These are phyloP conservation scores for Lucilia sericata DNA, from an alignment of 1,140 invertebrate genomes.

Conservation along the genomic window DNA sequence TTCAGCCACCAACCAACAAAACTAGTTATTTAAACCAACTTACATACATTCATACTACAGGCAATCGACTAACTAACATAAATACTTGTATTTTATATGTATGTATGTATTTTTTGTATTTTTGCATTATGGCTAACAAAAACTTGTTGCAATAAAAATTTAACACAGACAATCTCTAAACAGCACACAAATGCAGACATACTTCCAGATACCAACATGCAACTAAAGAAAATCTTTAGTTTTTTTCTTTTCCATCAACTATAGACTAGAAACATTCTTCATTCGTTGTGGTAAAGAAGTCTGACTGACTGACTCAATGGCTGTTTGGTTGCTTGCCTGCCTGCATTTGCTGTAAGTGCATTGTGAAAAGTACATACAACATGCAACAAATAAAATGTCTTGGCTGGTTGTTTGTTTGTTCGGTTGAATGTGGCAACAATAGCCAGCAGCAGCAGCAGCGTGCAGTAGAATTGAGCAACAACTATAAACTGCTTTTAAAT, in stretches of 20 bases:
- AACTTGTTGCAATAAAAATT: conserved; percentile 31
- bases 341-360: not conserved
- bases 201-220: not conserved
- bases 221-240: not conserved
- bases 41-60: too few relatives aligned
- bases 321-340: not conserved
- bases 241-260: conserved; percentile 6
- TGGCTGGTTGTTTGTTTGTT: not conserved
- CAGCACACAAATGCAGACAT: not conserved
- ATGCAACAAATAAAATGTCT: not conserved
- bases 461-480: not conserved
- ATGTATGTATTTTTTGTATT: not conserved
- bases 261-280: conserved; percentile 35
- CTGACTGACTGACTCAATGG: not conserved
- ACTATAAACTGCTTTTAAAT: conserved; percentile 16
- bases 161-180: not conserved
- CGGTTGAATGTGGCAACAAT: not conserved
- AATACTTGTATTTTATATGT: not conserved
- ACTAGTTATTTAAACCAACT: conserved; percentile 23
- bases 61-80: not conserved
- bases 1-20: conserved; percentile 2
- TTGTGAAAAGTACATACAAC: not conserved
- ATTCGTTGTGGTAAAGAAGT: not conserved
- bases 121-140: conserved; percentile 3
- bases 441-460: not conserved